These are phyloP conservation scores for Indicator indicator DNA, from an alignment of 2,113 vertebrate genomes.

Conservation along the genomic window DNA sequence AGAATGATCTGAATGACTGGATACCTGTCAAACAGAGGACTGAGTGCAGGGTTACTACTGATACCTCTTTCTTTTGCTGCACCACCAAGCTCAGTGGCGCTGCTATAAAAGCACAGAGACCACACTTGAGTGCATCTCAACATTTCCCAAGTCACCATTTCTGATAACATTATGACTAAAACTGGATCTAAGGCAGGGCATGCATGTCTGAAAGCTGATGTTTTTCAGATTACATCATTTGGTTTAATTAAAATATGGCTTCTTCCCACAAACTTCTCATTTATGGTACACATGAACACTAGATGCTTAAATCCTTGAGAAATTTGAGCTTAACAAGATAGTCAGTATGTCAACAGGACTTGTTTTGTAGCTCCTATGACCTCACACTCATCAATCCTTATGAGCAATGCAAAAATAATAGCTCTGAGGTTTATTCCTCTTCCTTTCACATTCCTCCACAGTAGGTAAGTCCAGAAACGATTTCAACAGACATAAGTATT, in stretches of 20 bases:
- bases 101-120: not conserved
- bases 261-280: not conserved
- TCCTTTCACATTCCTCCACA: not conserved
- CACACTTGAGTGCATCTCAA: not conserved
- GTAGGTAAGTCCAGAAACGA: not conserved
- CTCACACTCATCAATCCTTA: not conserved
- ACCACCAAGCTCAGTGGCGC: not conserved
- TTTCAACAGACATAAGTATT: not conserved
- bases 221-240: not conserved
- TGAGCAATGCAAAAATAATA: not conserved
- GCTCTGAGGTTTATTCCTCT: not conserved
- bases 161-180: not conserved
- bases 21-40: not conserved
- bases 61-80: not conserved
- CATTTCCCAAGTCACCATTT: not conserved
- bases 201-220: not conserved
- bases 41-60: not conserved
- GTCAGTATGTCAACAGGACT: not conserved
- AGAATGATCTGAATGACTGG: not conserved
- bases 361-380: not conserved
- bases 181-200: not conserved
- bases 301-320: not conserved
- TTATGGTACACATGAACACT: not conserved
- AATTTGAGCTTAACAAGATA: not conserved
- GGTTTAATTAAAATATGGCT: slow-evolving; percentile 1